Conservation (phyloP, 2,113 vertebrate genomes). For the Callopanchax toddi region DNA sequence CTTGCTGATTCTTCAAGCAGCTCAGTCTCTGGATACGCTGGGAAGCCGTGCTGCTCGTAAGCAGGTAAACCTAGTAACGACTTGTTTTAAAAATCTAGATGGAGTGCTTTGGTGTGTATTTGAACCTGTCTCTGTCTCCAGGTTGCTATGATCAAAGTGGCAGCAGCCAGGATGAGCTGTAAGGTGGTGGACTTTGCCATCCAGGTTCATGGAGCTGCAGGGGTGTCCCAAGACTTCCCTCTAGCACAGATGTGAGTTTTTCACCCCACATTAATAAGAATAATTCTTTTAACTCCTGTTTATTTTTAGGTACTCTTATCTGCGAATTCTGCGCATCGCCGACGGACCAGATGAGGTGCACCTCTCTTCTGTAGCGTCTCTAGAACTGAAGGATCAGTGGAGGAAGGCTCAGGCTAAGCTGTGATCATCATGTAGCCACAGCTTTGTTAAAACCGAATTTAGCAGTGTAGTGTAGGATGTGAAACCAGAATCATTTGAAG, state of each 20-base stretch:
- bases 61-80: slow-evolving; percentile 78
- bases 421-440: too few species aligned
- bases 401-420: slow-evolving; percentile 79
- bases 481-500: too few species aligned
- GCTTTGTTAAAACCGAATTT: too few species aligned
- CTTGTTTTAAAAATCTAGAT: neutral
- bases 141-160: slow-evolving; percentile 95
- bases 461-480: too few species aligned
- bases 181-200: slow-evolving; percentile 89
- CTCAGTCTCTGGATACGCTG: slow-evolving; percentile 79
- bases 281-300: too few species aligned
- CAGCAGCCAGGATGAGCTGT: slow-evolving; percentile 85
- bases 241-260: slow-evolving; percentile 89
- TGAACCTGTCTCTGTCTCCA: slow-evolving; percentile 41
- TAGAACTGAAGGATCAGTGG: slow-evolving; percentile 87
- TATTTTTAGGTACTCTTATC: slow-evolving; percentile 81
- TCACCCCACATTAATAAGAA: too few species aligned
- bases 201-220: slow-evolving; percentile 89
- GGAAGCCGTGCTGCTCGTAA: slow-evolving; percentile 85
- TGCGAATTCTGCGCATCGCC: slow-evolving; percentile 84
- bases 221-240: slow-evolving; percentile 89
- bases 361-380: slow-evolving; percentile 84
- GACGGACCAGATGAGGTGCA: slow-evolving; percentile 95
- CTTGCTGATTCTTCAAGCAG: slow-evolving; percentile 86
- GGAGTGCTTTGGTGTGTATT: too few species aligned